Percentiles rank a stretch among this genome's conserved stretches.
These are phyloP conservation scores for Lycorma delicatula DNA, from an alignment of 1,140 invertebrate genomes.

Conservation along the genomic window DNA sequence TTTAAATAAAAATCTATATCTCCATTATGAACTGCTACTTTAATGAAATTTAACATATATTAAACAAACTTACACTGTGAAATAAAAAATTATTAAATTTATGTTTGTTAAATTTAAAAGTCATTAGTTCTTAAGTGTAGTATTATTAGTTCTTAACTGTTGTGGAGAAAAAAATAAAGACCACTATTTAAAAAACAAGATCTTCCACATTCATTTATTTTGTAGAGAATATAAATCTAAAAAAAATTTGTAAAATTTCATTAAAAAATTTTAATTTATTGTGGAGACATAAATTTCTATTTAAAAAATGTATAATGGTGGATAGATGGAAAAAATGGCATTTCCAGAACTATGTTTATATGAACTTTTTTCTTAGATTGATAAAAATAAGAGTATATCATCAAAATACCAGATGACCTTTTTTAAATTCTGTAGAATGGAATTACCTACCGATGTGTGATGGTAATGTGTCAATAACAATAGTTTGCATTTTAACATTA, in stretches of 20 bases:
- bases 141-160: too few relatives aligned
- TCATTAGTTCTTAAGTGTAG: too few relatives aligned
- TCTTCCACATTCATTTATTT: neutral
- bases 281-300: too few relatives aligned
- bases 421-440: constrained; percentile 1
- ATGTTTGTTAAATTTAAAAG: too few relatives aligned
- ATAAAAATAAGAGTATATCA: neutral
- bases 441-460: constrained; percentile 37
- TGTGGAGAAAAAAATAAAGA: too few relatives aligned
- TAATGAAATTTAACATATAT: too few relatives aligned
- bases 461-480: constrained; percentile 52
- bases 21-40: too few relatives aligned
- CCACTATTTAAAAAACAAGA: neutral
- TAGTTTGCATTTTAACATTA: constrained; percentile 57
- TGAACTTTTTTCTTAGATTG: neutral
- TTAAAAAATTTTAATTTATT: too few relatives aligned
- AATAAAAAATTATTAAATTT: too few relatives aligned
- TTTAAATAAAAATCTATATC: too few relatives aligned
- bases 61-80: too few relatives aligned
- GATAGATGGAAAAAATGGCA: neutral
- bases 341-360: neutral
- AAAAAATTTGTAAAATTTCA: neutral
- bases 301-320: too few relatives aligned
- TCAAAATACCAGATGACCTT: neutral
- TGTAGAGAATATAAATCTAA: neutral